Conservation (phyloP, 2,113 vertebrate species). For the Mormyrus iriodes region DNA sequence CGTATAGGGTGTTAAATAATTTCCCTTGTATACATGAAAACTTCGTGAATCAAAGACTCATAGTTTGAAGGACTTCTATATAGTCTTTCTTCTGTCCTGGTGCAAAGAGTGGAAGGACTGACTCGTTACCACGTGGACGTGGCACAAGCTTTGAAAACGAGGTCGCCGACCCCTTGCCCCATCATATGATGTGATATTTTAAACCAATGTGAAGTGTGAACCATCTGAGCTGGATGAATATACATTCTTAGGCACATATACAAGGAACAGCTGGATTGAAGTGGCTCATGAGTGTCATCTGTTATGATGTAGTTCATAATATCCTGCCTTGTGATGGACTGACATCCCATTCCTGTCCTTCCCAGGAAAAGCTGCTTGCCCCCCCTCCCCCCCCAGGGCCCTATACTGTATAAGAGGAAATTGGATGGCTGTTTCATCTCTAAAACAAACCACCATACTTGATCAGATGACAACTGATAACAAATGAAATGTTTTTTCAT, state of each 20-base stretch:
- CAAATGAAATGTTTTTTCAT: neutral
- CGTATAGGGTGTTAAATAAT: neutral
- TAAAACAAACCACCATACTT: neutral
- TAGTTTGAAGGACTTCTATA: neutral
- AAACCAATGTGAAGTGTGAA: too few species aligned
- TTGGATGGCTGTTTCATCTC: neutral
- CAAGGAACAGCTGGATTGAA: neutral
- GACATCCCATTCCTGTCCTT: neutral
- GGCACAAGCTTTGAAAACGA: conserved; percentile 28
- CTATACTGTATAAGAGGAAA: neutral
- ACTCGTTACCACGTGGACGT: neutral
- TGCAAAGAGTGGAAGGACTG: neutral
- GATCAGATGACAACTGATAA: neutral
- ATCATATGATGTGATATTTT: neutral
- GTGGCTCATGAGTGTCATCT: neutral
- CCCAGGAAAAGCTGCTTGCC: neutral
- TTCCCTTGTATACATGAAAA: neutral
- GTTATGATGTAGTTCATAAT: neutral
- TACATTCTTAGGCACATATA: neutral
- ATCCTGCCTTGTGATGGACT: neutral
- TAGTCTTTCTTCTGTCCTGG: neutral
- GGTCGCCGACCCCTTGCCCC: conserved; percentile 41
- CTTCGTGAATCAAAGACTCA: neutral
- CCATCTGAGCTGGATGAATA: too few species aligned
- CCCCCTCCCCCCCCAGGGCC: neutral